These are phyloP conservation scores for Homarus gammarus DNA, from an alignment of 2,888 invertebrate genomes.

Conservation along the genomic window DNA sequence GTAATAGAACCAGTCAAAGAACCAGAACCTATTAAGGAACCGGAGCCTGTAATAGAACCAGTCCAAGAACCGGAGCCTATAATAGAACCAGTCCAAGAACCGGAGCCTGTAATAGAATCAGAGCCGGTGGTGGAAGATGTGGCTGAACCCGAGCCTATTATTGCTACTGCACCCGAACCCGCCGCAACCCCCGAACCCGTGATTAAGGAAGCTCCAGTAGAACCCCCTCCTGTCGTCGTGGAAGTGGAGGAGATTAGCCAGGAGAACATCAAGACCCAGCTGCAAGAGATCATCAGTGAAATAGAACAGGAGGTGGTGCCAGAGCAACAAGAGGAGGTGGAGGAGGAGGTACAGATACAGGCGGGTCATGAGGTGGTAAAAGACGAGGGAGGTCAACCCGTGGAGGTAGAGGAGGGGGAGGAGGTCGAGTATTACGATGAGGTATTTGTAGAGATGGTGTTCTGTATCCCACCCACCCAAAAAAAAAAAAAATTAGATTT, in stretches of 20 bases:
- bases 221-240: not conserved
- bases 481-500: too few relatives aligned
- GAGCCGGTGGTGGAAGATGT: not conserved
- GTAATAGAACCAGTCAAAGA: not conserved
- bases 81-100: slow-evolving; percentile 13
- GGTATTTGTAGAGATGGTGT: slow-evolving; percentile 51
- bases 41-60: slow-evolving; percentile 20
- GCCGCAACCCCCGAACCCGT: not conserved
- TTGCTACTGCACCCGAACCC: slow-evolving; percentile 3
- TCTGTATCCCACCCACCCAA: too few relatives aligned
- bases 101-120: slow-evolving; percentile 1
- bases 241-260: slow-evolving; percentile 54
- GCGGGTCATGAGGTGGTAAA: not conserved
- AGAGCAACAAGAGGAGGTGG: slow-evolving; percentile 40
- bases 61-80: slow-evolving; percentile 1
- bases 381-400: slow-evolving; percentile 29
- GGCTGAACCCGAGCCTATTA: slow-evolving; percentile 1
- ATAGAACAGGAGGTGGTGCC: slow-evolving; percentile 54
- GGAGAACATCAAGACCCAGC: slow-evolving; percentile 61
- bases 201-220: not conserved
- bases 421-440: slow-evolving; percentile 68
- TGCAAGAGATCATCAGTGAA: slow-evolving; percentile 66
- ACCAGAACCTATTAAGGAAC: slow-evolving; percentile 10
- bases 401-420: slow-evolving; percentile 48
- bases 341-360: not conserved